Evolutionary conservation across 2,888 invertebrate genomes (phyloP), one percentile per base, ranked within the genome.

Genomic region (Gibbula magus): DNA sequence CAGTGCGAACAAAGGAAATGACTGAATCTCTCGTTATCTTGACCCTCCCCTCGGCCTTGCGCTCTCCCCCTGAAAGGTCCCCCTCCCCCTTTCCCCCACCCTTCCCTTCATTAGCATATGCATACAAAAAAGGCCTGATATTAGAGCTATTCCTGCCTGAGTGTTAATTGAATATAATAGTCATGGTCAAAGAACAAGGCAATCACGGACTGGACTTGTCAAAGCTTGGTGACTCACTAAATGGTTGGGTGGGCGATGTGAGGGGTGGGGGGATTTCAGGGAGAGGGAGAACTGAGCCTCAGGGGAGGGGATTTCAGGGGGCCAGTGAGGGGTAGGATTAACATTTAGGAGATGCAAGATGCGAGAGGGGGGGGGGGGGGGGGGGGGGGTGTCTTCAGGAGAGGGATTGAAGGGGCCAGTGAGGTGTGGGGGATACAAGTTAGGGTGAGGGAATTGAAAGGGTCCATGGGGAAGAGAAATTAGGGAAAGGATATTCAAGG

Each of bases 261-360:
- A 18, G 66, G 79, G 51, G 29, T 7, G 22, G 35, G 56, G 54
- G 35, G 52, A 8, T 75, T 39, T 67, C 16, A 52, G 35, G 75
- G 75, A 75, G 39, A 35, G 22, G 56, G 74, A 56, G n/a, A 56
- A 20, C n/a, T n/a, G 35, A 56, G 20, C 8, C 3, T 35, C 35
- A 56, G 39, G 61, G 75, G 51, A 79, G 74, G 45, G 74, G 56
- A 35, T 8, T 39, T 56, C 35, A 25, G 45, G 35, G 45, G 61
- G 51, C 25, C 25, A n/a, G 29, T 75, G 67, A 3, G 35, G 20
- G 32, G n/a, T n/a, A n/a, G n/a, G n/a, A n/a, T n/a, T n/a, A n/a
- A n/a, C n/a, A 25, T 18, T 18, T 20, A 16, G 32, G 22, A 74
- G 35, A 2, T 1, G 13, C 10, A 10, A 7, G 39, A 18, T n/a